Base-by-base conservation (phyloP, 1,140 invertebrate genomes). In the Dolichoris vasculosae region DNA sequence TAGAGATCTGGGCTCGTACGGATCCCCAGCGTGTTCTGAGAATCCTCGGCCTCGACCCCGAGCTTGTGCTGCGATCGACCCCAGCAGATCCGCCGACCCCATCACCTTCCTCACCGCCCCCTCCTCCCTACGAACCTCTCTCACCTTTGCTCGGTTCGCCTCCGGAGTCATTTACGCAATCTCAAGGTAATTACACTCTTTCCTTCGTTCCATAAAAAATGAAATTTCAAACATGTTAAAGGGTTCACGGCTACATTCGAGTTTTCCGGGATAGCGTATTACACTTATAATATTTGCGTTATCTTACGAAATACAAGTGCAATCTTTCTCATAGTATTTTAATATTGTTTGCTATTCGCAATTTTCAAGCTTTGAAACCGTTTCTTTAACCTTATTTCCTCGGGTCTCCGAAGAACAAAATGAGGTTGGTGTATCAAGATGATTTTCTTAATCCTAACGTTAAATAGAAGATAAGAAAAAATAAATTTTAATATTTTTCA, bases 11-110 rank as follows among this genome's bases (percentile, higher is more conserved):
- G 91, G 91, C 94, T 11, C 88, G 92, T 35, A 90, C 92, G 51
- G 94, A 95, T 89, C 93, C 94, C 0, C 91, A 91, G 26, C 90
- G 92, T 40, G 93, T 94, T 8, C 89, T 95, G 38, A 90, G 89
- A 81, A 92, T 94, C 75, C 91, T 95, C 67, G 94, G 94, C 23
- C 89, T 95, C 40, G 93, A 94, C 88, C 89, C 94, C 20, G 91
- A 94, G 32, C 88, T 88, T 63, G 85, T 94, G n/a, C 81, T 85
- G 64, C 89, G 90, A 59, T 89, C 35, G 83, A 75, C 82, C 90
- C 92, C 67, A 40, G 30, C 11, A 20, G 76, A 51, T 23, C 64
- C 88, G 17, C 85, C 88, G 0, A 91, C 92, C 20, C 91, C 92
- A 0, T 91, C 92, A 26, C 91, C 90, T 4, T 92, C 92, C 11